Base-by-base conservation (phyloP, 2,113 vertebrate genomes). In the Athene cunicularia region DNA sequence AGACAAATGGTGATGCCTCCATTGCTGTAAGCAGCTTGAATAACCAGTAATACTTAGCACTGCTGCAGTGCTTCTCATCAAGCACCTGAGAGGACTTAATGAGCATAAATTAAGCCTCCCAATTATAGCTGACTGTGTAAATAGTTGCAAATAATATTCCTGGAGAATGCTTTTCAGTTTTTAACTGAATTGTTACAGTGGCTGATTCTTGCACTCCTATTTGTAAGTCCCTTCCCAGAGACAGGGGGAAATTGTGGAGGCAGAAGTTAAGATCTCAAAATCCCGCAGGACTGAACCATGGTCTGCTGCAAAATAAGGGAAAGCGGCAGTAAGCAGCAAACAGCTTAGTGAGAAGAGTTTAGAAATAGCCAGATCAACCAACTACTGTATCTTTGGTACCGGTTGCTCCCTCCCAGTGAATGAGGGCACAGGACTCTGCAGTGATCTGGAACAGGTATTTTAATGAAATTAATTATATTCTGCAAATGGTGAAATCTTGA, bases 91-190 rank as follows among this genome's bases (percentile, higher is more conserved):
- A 89, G 39, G 60, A 45, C 49, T 53, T 80, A 73, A 92, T 41
- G 56, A 95, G 75, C 52, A 17, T 8, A 41, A 88, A 86, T 82
- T 82, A 94, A 80, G 11, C 12, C 59, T 79, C 85, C 37, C 52
- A 86, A 41, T 86, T 84, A 86, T 2, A 84, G 59, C 59, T 83
- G 52, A 52, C 56, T 81, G 23, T 16, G 72, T 86, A 94, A 92
- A 70, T 30, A 67, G 63, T 56, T 91, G 83, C 35, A 82, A 90
- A 94, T 47, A 83, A 35, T 84, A 75, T 73, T 96, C 59, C 86
- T 91, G 81, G 66, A 86, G 77, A 79, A 75, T 52, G 63, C 24
- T 77, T 16, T 70, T 55, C 33, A 18, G 43, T 63, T 77, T 62
- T 77, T 70, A 45, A 80, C 55, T 3, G 5, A 86, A 64, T 53